Conservation (phyloP, 2,888 invertebrate species). For the Ornithoptera alexandrae region DNA sequence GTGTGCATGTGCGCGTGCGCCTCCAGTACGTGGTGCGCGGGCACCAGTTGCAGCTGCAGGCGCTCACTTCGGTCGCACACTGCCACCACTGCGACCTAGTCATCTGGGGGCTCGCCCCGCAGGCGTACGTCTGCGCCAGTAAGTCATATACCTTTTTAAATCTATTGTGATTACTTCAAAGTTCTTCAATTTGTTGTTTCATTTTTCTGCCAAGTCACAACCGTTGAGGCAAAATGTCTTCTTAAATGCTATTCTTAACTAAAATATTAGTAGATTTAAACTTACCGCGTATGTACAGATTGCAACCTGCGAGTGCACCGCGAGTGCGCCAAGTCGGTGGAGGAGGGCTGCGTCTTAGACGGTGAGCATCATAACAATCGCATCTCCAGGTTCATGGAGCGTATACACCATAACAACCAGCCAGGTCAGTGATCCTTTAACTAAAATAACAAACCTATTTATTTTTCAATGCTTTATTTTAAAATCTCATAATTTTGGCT, state of each 20-base stretch:
- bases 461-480: no score
- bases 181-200: no score
- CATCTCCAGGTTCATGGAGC: conserved; percentile 87
- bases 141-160: conserved; percentile 10
- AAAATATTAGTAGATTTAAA: background rate
- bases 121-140: conserved; percentile 97
- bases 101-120: conserved; percentile 97
- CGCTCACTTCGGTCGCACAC: conserved; percentile 92
- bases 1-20: background rate
- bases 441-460: no score
- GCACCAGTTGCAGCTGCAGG: conserved; percentile 93
- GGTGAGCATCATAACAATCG: conserved; percentile 82
- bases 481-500: background rate
- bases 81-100: conserved; percentile 96
- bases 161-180: no score
- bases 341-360: conserved; percentile 90
- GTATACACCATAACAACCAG: conserved; percentile 62
- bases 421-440: conserved; percentile 27
- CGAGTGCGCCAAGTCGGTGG: conserved; percentile 87
- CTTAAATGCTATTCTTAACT: no score
- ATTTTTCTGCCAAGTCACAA: no score
- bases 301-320: conserved; percentile 94
- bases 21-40: conserved; percentile 89
- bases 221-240: no score
- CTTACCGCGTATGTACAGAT: conserved; percentile 60